phyloP scores from a whole-genome alignment of 2,888 invertebrate genomes.

The Diogma glabrata region DNA sequence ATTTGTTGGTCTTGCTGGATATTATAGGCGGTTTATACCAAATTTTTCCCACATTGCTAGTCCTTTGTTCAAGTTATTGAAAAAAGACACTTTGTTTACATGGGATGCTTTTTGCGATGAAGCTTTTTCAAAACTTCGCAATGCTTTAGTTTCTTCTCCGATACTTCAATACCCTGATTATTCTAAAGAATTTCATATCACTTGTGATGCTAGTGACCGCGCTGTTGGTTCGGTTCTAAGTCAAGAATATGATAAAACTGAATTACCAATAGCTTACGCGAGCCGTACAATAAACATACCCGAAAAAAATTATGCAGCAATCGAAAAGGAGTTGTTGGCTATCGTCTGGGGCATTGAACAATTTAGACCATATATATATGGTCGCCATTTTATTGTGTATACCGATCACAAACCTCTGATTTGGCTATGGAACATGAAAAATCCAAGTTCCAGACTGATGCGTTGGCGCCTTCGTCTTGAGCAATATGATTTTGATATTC shows the following conservation, averaged over 20 bases:
- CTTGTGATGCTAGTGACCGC: neutral
- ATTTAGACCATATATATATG: conserved; percentile 12
- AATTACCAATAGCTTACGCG: neutral
- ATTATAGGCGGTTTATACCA: no score
- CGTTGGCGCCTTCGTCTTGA: no score
- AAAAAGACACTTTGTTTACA: no score
- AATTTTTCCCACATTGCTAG: no score
- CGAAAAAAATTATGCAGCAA: neutral
- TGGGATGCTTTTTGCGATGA: no score
- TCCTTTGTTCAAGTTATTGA: no score
- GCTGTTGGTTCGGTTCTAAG: neutral
- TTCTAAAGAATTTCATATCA: neutral
- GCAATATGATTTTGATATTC: neutral
- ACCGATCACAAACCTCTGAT: conserved; percentile 16
- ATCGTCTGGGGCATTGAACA: neutral
- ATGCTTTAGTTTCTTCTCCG: no score
- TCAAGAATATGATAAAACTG: neutral
- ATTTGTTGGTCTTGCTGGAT: no score
- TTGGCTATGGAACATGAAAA: neutral
- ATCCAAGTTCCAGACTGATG: no score
- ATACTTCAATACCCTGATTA: no score
- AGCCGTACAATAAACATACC: neutral
- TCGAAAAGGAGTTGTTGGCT: neutral
- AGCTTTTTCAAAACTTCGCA: no score
- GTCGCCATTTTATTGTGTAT: no score